These are phyloP conservation scores for Agrochola macilenta DNA, from an alignment of 2,888 invertebrate species.

Conservation along the genomic window DNA sequence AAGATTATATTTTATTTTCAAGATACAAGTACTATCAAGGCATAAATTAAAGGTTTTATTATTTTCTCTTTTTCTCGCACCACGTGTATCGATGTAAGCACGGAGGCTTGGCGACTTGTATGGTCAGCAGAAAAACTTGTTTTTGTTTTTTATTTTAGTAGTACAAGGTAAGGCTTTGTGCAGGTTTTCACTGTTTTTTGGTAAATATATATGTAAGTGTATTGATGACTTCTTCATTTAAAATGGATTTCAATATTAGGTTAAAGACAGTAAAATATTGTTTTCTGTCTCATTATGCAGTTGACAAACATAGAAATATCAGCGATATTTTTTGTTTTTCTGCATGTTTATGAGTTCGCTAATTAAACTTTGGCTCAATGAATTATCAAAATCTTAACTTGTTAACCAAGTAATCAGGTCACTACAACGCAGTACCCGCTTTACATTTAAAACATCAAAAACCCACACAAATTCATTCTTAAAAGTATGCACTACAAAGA, in stretches of 20 bases:
- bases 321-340: not conserved
- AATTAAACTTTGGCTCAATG: not conserved
- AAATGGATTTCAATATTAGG: not conserved
- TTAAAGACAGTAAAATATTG: not conserved
- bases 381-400: too few species aligned
- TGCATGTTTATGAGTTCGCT: not conserved
- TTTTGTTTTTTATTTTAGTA: slow-evolving; percentile 62
- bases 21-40: slow-evolving; percentile 90
- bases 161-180: slow-evolving; percentile 50
- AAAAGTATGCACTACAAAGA: not conserved
- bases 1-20: slow-evolving; percentile 87
- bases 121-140: slow-evolving; percentile 76
- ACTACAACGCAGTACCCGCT: not conserved
- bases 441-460: not conserved
- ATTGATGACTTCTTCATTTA: slow-evolving; percentile 45
- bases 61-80: slow-evolving; percentile 87
- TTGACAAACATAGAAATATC: not conserved
- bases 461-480: slow-evolving; percentile 14
- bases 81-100: slow-evolving; percentile 85
- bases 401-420: not conserved
- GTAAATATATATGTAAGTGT: slow-evolving; percentile 21
- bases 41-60: slow-evolving; percentile 90
- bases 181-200: slow-evolving; percentile 33
- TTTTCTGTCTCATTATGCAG: not conserved
- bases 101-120: slow-evolving; percentile 79